Evolutionary conservation across 1,140 invertebrate genomes (phyloP).

Genomic region (Orius laevigatus): DNA sequence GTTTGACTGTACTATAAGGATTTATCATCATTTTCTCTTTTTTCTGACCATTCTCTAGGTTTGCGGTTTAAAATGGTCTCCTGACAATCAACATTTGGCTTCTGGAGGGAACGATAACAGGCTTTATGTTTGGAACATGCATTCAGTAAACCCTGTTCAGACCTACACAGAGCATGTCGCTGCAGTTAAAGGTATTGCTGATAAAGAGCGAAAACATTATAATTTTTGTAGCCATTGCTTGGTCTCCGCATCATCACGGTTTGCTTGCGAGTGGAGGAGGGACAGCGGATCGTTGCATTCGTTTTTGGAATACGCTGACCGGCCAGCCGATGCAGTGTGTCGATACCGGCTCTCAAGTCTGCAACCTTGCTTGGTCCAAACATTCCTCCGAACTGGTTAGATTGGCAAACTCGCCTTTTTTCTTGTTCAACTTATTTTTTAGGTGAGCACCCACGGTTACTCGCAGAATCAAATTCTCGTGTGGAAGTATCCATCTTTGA

Average conservation of each 20-base stretch:
- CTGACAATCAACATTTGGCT: conserved; percentile 93
- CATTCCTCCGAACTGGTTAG: conserved; percentile 89
- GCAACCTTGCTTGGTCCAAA: conserved; percentile 98
- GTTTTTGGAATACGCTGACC: conserved; percentile 99
- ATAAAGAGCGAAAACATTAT: background rate
- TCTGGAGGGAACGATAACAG: conserved; percentile 99
- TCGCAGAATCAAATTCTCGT: conserved; percentile 99
- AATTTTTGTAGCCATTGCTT: conserved; percentile 66
- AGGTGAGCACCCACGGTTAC: conserved; percentile 93
- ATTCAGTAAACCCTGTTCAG: conserved; percentile 75
- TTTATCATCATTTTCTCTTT: too few relatives aligned
- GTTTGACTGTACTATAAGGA: too few relatives aligned
- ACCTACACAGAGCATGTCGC: conserved; percentile 96
- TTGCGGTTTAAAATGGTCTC: conserved; percentile 98
- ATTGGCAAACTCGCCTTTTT: conserved; percentile 9
- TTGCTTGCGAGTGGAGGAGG: conserved; percentile 93
- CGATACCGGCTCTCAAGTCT: conserved; percentile 85
- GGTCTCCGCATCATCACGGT: conserved; percentile 98
- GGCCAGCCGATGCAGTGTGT: conserved; percentile 97
- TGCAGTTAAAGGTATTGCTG: conserved; percentile 62
- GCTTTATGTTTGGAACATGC: conserved; percentile 93
- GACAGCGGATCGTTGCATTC: conserved; percentile 92
- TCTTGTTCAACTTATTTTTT: background rate
- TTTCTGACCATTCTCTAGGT: conserved; percentile 27
- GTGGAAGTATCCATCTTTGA: conserved; percentile 97